Evolutionary conservation across 2,888 invertebrate species (phyloP).

Genomic region (Galeruca laticollis): DNA sequence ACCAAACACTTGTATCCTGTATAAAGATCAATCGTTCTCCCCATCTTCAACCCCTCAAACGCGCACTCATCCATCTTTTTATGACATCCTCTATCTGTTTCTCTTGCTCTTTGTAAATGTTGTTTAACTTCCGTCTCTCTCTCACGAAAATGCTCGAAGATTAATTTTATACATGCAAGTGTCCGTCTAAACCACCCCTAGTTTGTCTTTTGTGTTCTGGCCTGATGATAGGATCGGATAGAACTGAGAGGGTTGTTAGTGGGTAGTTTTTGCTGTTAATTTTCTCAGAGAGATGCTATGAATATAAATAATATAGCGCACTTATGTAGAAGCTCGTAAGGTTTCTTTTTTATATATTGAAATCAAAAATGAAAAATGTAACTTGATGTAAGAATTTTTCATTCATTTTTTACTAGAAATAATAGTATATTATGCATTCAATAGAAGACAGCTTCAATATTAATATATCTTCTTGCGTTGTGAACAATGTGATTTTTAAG

Average conservation of each 20-base stretch:
- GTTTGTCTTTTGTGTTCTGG: conserved; percentile 4
- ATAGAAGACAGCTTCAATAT: too few species aligned
- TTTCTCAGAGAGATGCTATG: not conserved
- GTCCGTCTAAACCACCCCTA: not conserved
- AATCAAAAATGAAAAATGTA: too few species aligned
- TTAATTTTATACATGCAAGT: not conserved
- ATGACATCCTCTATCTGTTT: conserved; percentile 9
- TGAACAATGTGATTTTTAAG: too few species aligned
- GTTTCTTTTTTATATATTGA: too few species aligned
- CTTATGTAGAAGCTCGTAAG: too few species aligned
- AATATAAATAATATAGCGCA: not conserved
- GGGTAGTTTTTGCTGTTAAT: conserved; percentile 4
- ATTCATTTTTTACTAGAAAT: too few species aligned
- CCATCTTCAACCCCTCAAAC: conserved; percentile 7
- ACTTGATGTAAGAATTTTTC: too few species aligned
- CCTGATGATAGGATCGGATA: conserved; percentile 2
- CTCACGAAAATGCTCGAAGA: not conserved
- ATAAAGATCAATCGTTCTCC: conserved; percentile 4
- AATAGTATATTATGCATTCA: too few species aligned
- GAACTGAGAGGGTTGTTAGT: conserved; percentile 1
- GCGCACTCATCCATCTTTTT: conserved; percentile 20
- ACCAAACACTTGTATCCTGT: conserved; percentile 4
- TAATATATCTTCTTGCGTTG: too few species aligned
- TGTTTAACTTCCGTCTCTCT: not conserved
- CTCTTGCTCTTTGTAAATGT: not conserved